These are phyloP conservation scores for Caenorhabditis uteleia DNA, from an alignment of 2,888 invertebrate genomes.

Conservation along the genomic window DNA sequence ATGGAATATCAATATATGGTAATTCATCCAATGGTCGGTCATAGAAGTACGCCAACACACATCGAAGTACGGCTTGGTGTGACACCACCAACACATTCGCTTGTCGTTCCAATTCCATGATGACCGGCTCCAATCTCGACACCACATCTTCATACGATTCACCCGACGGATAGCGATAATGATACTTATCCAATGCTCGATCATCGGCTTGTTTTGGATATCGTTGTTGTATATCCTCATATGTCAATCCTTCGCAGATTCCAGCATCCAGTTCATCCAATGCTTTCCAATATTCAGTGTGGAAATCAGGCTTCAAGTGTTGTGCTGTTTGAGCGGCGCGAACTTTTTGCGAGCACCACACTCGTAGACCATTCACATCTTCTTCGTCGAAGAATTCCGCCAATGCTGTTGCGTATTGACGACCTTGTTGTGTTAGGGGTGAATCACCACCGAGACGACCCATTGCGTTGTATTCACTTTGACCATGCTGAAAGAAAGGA, in stretches of 20 bases:
- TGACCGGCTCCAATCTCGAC: slow-evolving; percentile 80
- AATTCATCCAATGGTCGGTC: slow-evolving; percentile 72
- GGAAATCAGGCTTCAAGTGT: slow-evolving; percentile 66
- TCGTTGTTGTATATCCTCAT: slow-evolving; percentile 85
- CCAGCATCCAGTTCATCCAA: slow-evolving; percentile 93
- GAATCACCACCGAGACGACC: slow-evolving; percentile 96
- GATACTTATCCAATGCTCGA: slow-evolving; percentile 87
- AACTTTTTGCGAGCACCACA: slow-evolving; percentile 89
- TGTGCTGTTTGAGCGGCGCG: slow-evolving; percentile 92
- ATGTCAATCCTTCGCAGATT: slow-evolving; percentile 78
- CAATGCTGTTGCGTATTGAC: slow-evolving; percentile 66
- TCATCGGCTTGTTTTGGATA: slow-evolving; percentile 89
- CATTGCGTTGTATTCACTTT: slow-evolving; percentile 88
- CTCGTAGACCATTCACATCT: slow-evolving; percentile 82
- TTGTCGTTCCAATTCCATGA: slow-evolving; percentile 77
- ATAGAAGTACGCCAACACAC: slow-evolving; percentile 87
- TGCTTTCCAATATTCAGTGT: slow-evolving; percentile 87
- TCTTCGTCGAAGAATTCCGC: slow-evolving; percentile 74
- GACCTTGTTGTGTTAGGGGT: slow-evolving; percentile 80
- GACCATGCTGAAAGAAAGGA: slow-evolving; percentile 81
- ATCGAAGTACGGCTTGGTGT: slow-evolving; percentile 86
- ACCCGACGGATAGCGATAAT: slow-evolving; percentile 69
- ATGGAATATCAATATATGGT: slow-evolving; percentile 53
- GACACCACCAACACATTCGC: slow-evolving; percentile 86
- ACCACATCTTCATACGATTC: slow-evolving; percentile 88